phyloP scores from a whole-genome alignment of 2,113 vertebrate species.

The Anser brachyrhynchus region DNA sequence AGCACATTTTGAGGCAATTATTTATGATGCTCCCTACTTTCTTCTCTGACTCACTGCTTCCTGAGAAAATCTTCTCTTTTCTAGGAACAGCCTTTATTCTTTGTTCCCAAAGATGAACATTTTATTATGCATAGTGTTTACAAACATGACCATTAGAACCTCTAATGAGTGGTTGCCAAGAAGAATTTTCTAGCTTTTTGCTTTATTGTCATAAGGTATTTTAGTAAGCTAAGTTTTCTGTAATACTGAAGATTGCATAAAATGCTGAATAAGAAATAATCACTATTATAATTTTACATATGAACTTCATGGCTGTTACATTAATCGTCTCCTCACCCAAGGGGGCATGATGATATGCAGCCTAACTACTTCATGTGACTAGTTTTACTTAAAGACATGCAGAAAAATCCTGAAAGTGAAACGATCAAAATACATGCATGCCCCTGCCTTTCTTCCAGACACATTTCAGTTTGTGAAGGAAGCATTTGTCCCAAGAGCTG shows the following conservation, averaged over 20 bases:
- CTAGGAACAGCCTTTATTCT: background rate
- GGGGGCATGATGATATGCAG: background rate
- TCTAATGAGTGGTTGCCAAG: background rate
- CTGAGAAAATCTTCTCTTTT: background rate
- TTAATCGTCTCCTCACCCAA: background rate
- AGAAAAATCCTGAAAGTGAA: background rate
- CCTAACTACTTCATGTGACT: background rate
- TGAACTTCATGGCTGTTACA: background rate
- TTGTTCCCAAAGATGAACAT: background rate
- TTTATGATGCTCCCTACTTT: background rate
- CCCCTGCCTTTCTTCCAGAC: background rate
- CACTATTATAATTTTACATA: background rate
- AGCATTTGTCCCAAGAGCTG: background rate
- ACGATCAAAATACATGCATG: background rate
- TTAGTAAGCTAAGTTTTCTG: background rate
- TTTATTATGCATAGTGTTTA: background rate
- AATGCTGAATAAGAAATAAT: background rate
- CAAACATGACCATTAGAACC: background rate
- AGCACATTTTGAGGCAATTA: background rate
- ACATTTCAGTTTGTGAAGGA: background rate
- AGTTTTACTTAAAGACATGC: background rate
- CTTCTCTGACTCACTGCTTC: background rate
- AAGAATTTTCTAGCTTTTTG: background rate
- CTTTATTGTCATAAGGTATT: background rate
- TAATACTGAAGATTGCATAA: background rate